Evolutionary conservation across 1,140 invertebrate species (phyloP), one percentile per base, ranked within the genome.

Genomic region (Ceratoteleas bidentatus): DNA sequence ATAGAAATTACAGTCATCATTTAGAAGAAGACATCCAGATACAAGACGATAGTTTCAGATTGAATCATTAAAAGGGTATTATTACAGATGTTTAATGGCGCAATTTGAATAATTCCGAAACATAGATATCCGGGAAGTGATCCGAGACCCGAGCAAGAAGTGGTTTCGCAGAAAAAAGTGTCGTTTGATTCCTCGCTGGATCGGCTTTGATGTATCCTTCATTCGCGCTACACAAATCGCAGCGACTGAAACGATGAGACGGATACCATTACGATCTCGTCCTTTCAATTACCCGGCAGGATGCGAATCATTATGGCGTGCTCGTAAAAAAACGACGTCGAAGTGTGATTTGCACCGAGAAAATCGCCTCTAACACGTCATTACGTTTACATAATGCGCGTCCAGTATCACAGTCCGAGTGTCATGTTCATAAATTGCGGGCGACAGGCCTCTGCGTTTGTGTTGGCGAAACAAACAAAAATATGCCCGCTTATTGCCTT

Each of bases 241-340:
- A 54, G 15, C 14, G 66, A 2, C 61, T 66, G 68, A 66, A 68
- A 73, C 56, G 56, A 68, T 36, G 38, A 69, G 62, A 49, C 56
- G 69, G 58, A 64, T 70, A 64, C 74, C 69, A 80, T 80, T 80
- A 80, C 62, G 69, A 62, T 66, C 64, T 62, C 57, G 45, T 73
- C 62, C 69, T 73, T 73, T 80, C 76, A 80, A 68, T 80, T 73
- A 73, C 76, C 32, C 34, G 45, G 40, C 75, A 80, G 84, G 81
- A 81, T 84, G 75, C 57, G 52, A 81, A 77, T 79, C 78, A 81
- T 84, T 79, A 81, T 10, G 36, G 68, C 15, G 40, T 24, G 43
- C 32, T 56, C 14, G 49, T 16, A 74, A 73, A 76, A 75, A 72
- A 58, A 33, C n/a, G 45, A 58, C 68, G 56, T 57, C 56, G 45